These are phyloP conservation scores for Carabus problematicus DNA, from an alignment of 2,888 invertebrate genomes.

Conservation along the genomic window DNA sequence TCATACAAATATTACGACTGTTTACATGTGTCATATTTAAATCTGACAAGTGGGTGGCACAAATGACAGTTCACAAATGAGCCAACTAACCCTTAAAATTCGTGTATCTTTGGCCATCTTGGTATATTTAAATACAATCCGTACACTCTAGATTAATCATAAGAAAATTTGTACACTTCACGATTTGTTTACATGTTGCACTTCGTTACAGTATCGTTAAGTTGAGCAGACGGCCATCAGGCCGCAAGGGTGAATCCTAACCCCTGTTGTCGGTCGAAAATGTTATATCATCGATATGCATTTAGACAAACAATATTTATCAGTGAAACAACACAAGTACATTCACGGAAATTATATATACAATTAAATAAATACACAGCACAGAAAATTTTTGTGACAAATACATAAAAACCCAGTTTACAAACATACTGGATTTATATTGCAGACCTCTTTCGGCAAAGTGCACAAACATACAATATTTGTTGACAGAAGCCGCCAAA, in stretches of 20 bases:
- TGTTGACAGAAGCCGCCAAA: neutral
- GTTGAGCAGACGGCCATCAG: slow-evolving; percentile 55
- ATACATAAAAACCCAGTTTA: slow-evolving; percentile 62
- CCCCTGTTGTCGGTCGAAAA: slow-evolving; percentile 56
- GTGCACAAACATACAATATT: slow-evolving; percentile 37
- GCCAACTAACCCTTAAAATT: slow-evolving; percentile 40
- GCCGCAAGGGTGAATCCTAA: slow-evolving; percentile 59
- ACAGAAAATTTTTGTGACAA: slow-evolving; percentile 53
- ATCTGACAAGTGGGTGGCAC: slow-evolving; percentile 55
- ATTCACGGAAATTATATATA: slow-evolving; percentile 31
- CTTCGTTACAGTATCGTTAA: slow-evolving; percentile 49
- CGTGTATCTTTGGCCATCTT: slow-evolving; percentile 40
- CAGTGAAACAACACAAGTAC: slow-evolving; percentile 32
- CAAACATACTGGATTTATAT: slow-evolving; percentile 62
- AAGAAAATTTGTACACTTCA: slow-evolving; percentile 28
- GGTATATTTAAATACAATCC: slow-evolving; percentile 10
- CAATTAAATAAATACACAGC: slow-evolving; percentile 42
- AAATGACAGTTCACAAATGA: slow-evolving; percentile 40
- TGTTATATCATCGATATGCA: slow-evolving; percentile 40
- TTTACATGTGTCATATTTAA: slow-evolving; percentile 44
- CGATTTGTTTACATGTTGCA: slow-evolving; percentile 52
- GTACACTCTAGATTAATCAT: slow-evolving; percentile 25
- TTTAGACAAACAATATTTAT: slow-evolving; percentile 28
- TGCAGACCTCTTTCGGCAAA: slow-evolving; percentile 58
- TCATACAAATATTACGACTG: slow-evolving; percentile 12